phyloP scores from a whole-genome alignment of 1,140 invertebrate species.

The Ephestia elutella region DNA sequence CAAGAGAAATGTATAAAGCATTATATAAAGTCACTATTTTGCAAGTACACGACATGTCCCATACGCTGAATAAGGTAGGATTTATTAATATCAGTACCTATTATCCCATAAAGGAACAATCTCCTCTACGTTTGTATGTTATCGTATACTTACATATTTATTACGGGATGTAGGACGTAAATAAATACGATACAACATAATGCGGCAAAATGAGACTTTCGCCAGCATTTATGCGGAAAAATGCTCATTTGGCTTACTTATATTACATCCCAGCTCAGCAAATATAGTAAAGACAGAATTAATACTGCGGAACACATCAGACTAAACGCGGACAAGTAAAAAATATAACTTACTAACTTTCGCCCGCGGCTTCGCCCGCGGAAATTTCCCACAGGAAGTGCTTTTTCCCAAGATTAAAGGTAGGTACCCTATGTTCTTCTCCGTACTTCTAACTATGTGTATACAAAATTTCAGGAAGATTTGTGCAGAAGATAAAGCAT shows the following conservation, averaged over 20 bases:
- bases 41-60: neutral
- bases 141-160: constrained; percentile 3
- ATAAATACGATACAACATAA: constrained; percentile 10
- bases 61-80: neutral
- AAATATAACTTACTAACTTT: too few relatives aligned
- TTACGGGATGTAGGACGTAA: neutral
- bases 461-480: too few relatives aligned
- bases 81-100: neutral
- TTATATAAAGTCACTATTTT: too few relatives aligned
- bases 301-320: neutral
- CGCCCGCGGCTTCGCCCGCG: too few relatives aligned
- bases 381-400: too few relatives aligned
- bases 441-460: too few relatives aligned
- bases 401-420: too few relatives aligned
- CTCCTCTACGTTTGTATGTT: neutral
- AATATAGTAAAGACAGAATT: neutral
- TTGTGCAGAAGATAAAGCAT: too few relatives aligned
- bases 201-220: constrained; percentile 16
- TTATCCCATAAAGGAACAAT: neutral
- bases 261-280: constrained; percentile 23
- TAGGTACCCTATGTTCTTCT: too few relatives aligned
- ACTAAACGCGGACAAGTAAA: too few relatives aligned
- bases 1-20: too few relatives aligned
- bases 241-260: constrained; percentile 44
- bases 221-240: constrained; percentile 31